Conservation (phyloP, 2,888 invertebrate genomes). For the Rhagophthalmus giganteus region DNA sequence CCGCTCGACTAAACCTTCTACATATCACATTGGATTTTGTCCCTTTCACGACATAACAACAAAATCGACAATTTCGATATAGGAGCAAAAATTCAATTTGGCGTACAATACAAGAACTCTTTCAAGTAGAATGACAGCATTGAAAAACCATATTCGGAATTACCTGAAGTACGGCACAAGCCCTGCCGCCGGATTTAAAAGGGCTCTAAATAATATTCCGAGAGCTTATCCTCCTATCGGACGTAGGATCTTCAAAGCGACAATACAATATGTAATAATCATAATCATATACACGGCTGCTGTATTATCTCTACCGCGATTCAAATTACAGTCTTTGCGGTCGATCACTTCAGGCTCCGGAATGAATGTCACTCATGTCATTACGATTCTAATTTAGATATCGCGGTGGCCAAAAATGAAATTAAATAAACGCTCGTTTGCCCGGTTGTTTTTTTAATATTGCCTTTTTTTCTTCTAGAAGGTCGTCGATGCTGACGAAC, state of each 20-base stretch:
- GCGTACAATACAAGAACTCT: conserved; percentile 38
- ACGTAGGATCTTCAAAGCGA: conserved; percentile 36
- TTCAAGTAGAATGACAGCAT: conserved; percentile 7
- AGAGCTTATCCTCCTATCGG: conserved; percentile 33
- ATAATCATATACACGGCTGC: conserved; percentile 43
- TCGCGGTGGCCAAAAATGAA: conserved; percentile 6
- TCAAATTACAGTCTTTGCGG: conserved; percentile 36
- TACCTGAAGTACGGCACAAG: conserved; percentile 33
- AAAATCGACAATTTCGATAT: conserved; percentile 11
- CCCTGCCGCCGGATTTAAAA: conserved; percentile 39
- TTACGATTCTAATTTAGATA: conserved; percentile 24
- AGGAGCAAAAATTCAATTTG: conserved; percentile 39
- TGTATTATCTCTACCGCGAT: conserved; percentile 35
- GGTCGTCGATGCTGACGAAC: neutral
- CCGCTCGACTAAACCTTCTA: conserved; percentile 1
- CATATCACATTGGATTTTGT: neutral
- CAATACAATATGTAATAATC: conserved; percentile 44
- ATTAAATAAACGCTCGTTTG: conserved; percentile 5
- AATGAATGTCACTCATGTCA: conserved; percentile 14
- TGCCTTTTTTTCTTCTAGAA: neutral
- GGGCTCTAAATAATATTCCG: conserved; percentile 31
- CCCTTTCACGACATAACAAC: conserved; percentile 2
- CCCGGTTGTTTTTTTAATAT: neutral
- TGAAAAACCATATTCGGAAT: conserved; percentile 28
- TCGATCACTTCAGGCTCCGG: conserved; percentile 11